A percentile compares a stretch with the other conserved stretches of the same genome.
Evolutionary conservation across 2,888 invertebrate genomes (phyloP).

Genomic region (Drosophila robusta): DNA sequence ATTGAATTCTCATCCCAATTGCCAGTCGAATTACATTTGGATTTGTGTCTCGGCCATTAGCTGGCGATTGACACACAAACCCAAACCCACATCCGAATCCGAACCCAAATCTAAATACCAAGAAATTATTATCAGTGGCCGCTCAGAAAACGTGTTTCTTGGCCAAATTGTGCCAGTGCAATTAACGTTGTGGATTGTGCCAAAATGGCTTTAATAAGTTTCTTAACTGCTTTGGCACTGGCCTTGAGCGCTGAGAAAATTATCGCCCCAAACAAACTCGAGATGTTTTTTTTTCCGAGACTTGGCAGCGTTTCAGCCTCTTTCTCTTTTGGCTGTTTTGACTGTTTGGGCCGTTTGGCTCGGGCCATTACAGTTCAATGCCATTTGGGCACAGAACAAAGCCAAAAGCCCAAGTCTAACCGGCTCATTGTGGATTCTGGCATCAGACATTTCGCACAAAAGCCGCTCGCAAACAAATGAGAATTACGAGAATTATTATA

Average conservation of each 20-base stretch:
- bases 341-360: slow-evolving; percentile 22
- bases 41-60: slow-evolving; percentile 50
- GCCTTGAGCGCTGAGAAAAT: slow-evolving; percentile 71
- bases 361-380: slow-evolving; percentile 70
- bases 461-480: slow-evolving; percentile 56
- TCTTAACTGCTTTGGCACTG: slow-evolving; percentile 59
- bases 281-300: not conserved
- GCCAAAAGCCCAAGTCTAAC: slow-evolving; percentile 22
- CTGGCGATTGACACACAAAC: slow-evolving; percentile 51
- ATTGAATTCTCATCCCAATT: slow-evolving; percentile 60
- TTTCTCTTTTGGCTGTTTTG: slow-evolving; percentile 22
- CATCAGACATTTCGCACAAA: slow-evolving; percentile 59
- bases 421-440: slow-evolving; percentile 68
- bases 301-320: slow-evolving; percentile 25
- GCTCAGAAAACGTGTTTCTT: slow-evolving; percentile 38
- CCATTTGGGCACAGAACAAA: slow-evolving; percentile 50
- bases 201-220: slow-evolving; percentile 64
- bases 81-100: slow-evolving; percentile 26
- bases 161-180: slow-evolving; percentile 59
- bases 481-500: slow-evolving; percentile 57
- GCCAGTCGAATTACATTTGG: slow-evolving; percentile 17
- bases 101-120: slow-evolving; percentile 1
- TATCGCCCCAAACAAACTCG: slow-evolving; percentile 23
- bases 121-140: slow-evolving; percentile 38
- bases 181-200: slow-evolving; percentile 62